These are phyloP conservation scores for Masnerella sp. DNA, from an alignment of 2,888 invertebrate genomes.

Conservation along the genomic window DNA sequence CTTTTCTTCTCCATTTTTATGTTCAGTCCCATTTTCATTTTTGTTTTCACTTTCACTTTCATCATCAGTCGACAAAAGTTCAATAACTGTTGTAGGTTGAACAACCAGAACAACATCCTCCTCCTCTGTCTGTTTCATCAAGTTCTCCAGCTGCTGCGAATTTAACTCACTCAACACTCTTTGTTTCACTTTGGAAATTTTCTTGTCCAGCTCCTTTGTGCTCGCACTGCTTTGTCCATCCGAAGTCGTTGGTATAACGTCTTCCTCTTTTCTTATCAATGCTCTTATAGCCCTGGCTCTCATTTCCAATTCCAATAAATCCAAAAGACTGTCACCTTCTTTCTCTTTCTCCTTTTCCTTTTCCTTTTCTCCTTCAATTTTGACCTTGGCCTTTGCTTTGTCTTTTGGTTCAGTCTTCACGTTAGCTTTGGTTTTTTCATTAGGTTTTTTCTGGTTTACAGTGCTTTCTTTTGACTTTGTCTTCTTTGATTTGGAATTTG, in stretches of 20 bases:
- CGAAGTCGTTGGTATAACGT: constrained; percentile 66
- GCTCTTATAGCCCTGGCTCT: constrained; percentile 81
- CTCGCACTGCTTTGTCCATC: constrained; percentile 36
- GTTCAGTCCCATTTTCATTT: constrained; percentile 21
- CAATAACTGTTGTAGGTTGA: constrained; percentile 74
- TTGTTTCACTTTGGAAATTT: constrained; percentile 57
- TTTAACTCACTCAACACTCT: constrained; percentile 63
- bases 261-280: constrained; percentile 77
- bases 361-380: constrained; percentile 66
- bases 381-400: constrained; percentile 62
- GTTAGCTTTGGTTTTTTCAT: constrained; percentile 61
- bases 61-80: constrained; percentile 73
- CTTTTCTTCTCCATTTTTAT: constrained; percentile 42
- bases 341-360: constrained; percentile 67
- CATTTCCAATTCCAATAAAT: constrained; percentile 81
- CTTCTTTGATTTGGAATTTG: constrained; percentile 63
- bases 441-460: constrained; percentile 58
- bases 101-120: constrained; percentile 76
- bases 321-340: constrained; percentile 78
- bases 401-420: constrained; percentile 61
- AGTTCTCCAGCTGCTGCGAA: constrained; percentile 67
- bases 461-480: constrained; percentile 64
- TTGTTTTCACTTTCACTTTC: constrained; percentile 62
- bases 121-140: constrained; percentile 67
- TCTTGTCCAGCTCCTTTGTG: constrained; percentile 50